These are phyloP conservation scores for Toxotes lorentzi DNA, from an alignment of 2,797 vertebrate genomes.

Conservation along the genomic window DNA sequence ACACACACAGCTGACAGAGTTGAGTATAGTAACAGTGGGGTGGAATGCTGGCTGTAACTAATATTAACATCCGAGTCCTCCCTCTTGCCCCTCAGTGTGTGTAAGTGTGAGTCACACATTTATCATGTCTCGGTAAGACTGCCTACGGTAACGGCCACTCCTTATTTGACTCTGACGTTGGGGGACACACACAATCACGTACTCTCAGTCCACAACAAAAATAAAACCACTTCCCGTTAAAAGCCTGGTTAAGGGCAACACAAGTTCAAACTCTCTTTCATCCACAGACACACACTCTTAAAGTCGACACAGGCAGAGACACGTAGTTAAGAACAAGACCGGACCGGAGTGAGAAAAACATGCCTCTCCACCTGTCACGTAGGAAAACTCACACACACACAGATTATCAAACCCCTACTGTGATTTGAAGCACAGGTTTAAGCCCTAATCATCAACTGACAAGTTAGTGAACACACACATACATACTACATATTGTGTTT, in stretches of 20 bases:
- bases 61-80: slow-evolving; percentile 83
- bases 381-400: slow-evolving; percentile 6
- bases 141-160: slow-evolving; percentile 69
- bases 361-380: slow-evolving; percentile 56
- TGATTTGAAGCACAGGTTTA: slow-evolving; percentile 37
- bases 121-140: slow-evolving; percentile 61
- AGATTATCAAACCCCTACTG: slow-evolving; percentile 23
- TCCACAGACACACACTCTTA: slow-evolving; percentile 20
- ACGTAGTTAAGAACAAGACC: slow-evolving; percentile 65
- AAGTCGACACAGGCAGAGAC: slow-evolving; percentile 59
- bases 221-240: slow-evolving; percentile 53
- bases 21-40: slow-evolving; percentile 83
- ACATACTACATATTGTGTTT: slow-evolving; percentile 2
- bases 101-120: slow-evolving; percentile 77
- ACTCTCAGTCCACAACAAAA: slow-evolving; percentile 56
- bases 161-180: slow-evolving; percentile 51
- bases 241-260: slow-evolving; percentile 33
- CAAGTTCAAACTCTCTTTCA: slow-evolving; percentile 45
- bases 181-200: slow-evolving; percentile 21
- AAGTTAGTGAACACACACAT: slow-evolving; percentile 28
- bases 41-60: slow-evolving; percentile 82
- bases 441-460: slow-evolving; percentile 40
- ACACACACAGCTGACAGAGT: slow-evolving; percentile 82
- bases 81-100: slow-evolving; percentile 62
- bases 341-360: slow-evolving; percentile 60